Conservation (phyloP, 2,797 vertebrate species). For the Tiaroga cobitis region DNA sequence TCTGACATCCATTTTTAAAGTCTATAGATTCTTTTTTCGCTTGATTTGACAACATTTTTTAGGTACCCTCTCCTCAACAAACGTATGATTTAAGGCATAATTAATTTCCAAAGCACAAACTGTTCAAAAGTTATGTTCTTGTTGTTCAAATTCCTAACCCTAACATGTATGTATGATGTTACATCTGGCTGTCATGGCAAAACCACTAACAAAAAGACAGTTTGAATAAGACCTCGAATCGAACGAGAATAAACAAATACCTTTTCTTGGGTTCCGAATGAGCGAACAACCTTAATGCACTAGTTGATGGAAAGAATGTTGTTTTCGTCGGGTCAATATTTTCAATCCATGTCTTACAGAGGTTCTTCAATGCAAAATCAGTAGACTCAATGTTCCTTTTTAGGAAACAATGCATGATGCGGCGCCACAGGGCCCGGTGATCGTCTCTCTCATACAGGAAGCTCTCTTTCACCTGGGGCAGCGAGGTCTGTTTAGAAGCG, state of each 20-base stretch:
- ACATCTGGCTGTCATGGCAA: neutral
- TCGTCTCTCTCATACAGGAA: slow-evolving; percentile 26
- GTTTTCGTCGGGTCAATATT: neutral
- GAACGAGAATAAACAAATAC: neutral
- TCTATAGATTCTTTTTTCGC: too few relatives aligned
- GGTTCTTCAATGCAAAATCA: slow-evolving; percentile 32
- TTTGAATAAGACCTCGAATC: too few relatives aligned
- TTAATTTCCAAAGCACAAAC: neutral
- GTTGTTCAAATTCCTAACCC: neutral
- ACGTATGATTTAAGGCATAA: neutral
- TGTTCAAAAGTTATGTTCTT: neutral
- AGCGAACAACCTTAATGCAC: neutral
- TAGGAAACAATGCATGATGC: neutral
- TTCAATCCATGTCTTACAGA: slow-evolving; percentile 6
- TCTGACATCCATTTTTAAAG: too few relatives aligned
- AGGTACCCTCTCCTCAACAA: neutral
- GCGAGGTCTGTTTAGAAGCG: slow-evolving; percentile 47
- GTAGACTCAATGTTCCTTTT: slow-evolving; percentile 25
- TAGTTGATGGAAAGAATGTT: neutral
- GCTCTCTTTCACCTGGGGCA: slow-evolving; percentile 43
- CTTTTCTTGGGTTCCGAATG: neutral
- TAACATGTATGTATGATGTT: neutral
- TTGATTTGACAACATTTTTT: too few relatives aligned
- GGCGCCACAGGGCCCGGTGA: slow-evolving; percentile 20
- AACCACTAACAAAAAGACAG: neutral